Evolutionary conservation across 2,797 vertebrate genomes (phyloP).

Genomic region (Trichosurus vulpecula): DNA sequence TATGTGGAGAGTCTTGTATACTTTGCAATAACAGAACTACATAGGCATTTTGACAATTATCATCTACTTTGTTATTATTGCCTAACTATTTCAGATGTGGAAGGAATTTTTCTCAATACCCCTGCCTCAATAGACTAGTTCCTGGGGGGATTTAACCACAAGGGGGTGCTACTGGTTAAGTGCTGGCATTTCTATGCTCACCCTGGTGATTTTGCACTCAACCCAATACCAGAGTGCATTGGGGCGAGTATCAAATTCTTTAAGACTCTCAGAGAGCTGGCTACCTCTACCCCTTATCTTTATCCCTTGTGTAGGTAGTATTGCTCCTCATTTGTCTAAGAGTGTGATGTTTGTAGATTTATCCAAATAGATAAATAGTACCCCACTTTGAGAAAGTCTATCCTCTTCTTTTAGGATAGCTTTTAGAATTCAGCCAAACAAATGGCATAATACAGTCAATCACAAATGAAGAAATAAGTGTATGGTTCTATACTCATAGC

Average conservation of each 20-base stretch:
- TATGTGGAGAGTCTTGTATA: too few relatives aligned
- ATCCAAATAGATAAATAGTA: background rate
- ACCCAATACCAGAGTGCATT: background rate
- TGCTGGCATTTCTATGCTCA: background rate
- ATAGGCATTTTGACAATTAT: too few relatives aligned
- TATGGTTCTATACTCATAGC: background rate
- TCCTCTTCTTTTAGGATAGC: background rate
- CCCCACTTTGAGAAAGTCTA: background rate
- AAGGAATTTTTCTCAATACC: background rate
- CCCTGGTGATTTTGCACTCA: background rate
- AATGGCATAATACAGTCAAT: background rate
- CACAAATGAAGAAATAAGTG: background rate
- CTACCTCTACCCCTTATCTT: background rate
- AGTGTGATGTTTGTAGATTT: background rate
- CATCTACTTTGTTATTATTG: too few relatives aligned
- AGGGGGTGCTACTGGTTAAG: background rate
- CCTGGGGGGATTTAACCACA: background rate
- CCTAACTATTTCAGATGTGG: too few relatives aligned
- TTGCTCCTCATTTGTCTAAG: background rate
- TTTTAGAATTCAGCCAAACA: background rate
- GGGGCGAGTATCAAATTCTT: background rate
- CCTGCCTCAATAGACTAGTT: background rate
- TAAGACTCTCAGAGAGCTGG: background rate
- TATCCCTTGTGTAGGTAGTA: background rate
- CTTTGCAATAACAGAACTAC: too few relatives aligned